phyloP scores from a whole-genome alignment of 2,888 invertebrate species.

The Euplagia quadripunctaria region DNA sequence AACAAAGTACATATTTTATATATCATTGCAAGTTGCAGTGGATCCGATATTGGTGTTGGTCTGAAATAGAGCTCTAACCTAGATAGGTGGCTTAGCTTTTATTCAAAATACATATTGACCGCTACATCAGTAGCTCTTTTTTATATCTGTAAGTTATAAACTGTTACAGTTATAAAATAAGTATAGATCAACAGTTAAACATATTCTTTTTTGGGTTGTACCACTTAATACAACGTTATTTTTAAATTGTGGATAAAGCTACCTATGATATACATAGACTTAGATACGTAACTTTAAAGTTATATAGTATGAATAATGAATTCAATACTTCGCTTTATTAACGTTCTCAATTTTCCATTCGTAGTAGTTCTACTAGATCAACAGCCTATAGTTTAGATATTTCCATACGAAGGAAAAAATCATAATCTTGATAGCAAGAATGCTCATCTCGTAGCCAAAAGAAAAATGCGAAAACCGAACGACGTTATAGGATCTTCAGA shows the following conservation, averaged over 20 bases:
- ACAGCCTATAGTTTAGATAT: not conserved
- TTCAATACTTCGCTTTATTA: not conserved
- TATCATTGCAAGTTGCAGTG: too few relatives aligned
- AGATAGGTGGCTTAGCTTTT: not conserved
- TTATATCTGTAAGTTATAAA: too few relatives aligned
- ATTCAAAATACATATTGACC: not conserved
- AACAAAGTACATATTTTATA: too few relatives aligned
- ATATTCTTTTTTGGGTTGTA: too few relatives aligned
- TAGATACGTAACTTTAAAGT: not conserved
- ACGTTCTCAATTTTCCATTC: not conserved
- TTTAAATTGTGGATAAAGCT: too few relatives aligned
- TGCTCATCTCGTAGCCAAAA: conserved; percentile 4
- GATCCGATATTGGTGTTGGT: too few relatives aligned
- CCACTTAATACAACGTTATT: too few relatives aligned
- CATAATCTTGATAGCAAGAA: conserved; percentile 12
- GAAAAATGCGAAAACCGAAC: conserved; percentile 25
- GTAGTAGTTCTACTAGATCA: not conserved
- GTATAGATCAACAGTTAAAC: too few relatives aligned
- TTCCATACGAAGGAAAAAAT: conserved; percentile 8
- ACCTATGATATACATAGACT: not conserved
- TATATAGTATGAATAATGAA: not conserved
- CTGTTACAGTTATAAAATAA: too few relatives aligned
- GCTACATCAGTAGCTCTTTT: too few relatives aligned
- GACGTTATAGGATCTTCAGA: conserved; percentile 19
- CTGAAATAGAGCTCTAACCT: too few relatives aligned